Evolutionary conservation across 2,888 invertebrate genomes (phyloP), one percentile per base, ranked within the genome.

Genomic region (Apodemia duryi): DNA sequence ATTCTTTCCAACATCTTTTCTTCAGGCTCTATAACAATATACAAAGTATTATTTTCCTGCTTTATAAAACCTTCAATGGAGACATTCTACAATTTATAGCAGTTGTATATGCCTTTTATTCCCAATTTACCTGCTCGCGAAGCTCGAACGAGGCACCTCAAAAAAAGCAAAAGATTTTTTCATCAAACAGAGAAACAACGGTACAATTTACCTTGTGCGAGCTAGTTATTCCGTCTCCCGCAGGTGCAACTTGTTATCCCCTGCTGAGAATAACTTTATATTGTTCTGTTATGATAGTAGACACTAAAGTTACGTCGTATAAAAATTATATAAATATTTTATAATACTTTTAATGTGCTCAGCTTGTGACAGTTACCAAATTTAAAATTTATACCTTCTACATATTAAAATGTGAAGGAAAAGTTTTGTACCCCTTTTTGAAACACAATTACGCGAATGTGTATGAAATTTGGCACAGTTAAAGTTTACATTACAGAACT

Each of bases 201-300:
- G 90, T 51, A 49, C 63, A 28, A 32, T 64, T 84, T 85, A 84
- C 84, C 85, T 84, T 86, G 87, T 86, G 86, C 84, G 85, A 86
- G 84, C 81, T 84, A 86, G 84, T 83, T 89, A 84, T 82, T 13
- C 35, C 57, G 57, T 32, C 57, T 60, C 57, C 84, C 81, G 86
- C 88, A 88, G 88, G 86, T 89, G 88, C 83, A 83, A 84, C 84
- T 86, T 84, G 84, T 86, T 89, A 87, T 86, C 84, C 85, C 80
- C 32, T 13, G 32, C 57, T 35, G 57, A 60, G 57, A 54, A 54
- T 60, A 60, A 13, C 57, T 60, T 60, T 35, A 60, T 60, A 60
- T 57, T 57, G 57, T 32, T 32, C 35, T 60, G 57, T 32, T 60
- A 60, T 60, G 49, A 49, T 21, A 49, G 49, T 49, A 49, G n/a